Conservation (phyloP, 2,888 invertebrate species). For the Flexamia atlantica region DNA sequence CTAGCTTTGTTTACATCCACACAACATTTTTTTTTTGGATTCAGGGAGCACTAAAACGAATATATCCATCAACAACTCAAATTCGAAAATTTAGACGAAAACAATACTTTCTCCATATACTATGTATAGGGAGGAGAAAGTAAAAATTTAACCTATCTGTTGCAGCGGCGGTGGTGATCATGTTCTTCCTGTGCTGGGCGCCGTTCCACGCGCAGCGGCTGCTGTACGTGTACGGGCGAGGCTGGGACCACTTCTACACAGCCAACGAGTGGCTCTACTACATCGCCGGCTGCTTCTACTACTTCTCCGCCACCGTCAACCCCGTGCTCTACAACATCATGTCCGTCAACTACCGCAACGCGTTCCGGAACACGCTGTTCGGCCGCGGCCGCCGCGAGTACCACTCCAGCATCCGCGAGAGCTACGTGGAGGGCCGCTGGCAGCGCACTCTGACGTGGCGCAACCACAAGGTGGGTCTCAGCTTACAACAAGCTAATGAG, state of each 20-base stretch:
- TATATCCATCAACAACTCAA: too few species aligned
- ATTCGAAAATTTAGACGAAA: too few species aligned
- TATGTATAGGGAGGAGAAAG: too few species aligned
- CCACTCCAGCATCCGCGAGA: conserved; percentile 79
- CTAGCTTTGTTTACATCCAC: too few species aligned
- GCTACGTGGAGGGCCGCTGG: too few species aligned
- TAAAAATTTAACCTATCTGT: too few species aligned
- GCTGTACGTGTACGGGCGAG: conserved; percentile 86
- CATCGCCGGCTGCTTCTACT: conserved; percentile 89
- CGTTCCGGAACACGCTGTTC: conserved; percentile 66
- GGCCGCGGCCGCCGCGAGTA: conserved; percentile 60
- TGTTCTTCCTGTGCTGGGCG: conserved; percentile 97
- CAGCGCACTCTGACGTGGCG: too few species aligned
- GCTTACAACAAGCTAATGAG: too few species aligned
- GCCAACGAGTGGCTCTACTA: conserved; percentile 89
- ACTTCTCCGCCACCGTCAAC: conserved; percentile 88
- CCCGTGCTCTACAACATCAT: conserved; percentile 93
- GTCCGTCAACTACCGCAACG: conserved; percentile 85
- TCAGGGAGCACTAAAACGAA: too few species aligned
- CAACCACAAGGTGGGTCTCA: too few species aligned
- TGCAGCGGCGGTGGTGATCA: conserved; percentile 94
- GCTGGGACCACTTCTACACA: conserved; percentile 79
- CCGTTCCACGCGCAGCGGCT: too few species aligned
- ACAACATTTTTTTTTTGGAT: conserved; percentile 73
- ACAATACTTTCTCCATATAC: too few species aligned